These are phyloP conservation scores for Corydoras maculifer DNA, from an alignment of 2,113 vertebrate genomes.

Conservation along the genomic window DNA sequence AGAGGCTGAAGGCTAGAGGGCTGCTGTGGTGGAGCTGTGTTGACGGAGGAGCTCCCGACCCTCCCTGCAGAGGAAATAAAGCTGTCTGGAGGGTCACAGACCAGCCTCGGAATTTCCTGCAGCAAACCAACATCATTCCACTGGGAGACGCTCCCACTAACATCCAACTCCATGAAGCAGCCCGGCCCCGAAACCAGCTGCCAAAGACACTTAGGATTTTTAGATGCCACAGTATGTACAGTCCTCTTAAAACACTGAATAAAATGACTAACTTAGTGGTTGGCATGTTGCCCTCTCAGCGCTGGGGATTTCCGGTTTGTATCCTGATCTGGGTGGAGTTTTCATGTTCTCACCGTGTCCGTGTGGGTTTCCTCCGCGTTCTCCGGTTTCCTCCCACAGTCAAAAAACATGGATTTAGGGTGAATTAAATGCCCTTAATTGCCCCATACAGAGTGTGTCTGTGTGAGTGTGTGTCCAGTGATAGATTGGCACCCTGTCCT, in stretches of 20 bases:
- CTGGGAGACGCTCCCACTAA: conserved; percentile 48
- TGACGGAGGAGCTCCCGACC: conserved; percentile 21
- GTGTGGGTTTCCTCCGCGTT: too few relatives aligned
- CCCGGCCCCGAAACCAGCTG: background rate
- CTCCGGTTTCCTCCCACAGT: too few relatives aligned
- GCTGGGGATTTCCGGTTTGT: too few relatives aligned
- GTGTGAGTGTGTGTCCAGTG: too few relatives aligned
- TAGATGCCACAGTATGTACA: background rate
- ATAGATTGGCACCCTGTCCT: too few relatives aligned
- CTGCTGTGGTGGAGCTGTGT: conserved; percentile 29
- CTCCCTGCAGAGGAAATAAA: conserved; percentile 56
- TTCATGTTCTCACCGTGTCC: too few relatives aligned
- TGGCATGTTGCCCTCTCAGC: background rate
- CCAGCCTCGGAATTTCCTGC: conserved; percentile 51
- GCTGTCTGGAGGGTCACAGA: conserved; percentile 40
- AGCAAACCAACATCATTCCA: conserved; percentile 46
- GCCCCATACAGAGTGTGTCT: too few relatives aligned
- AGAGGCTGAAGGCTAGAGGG: conserved; percentile 1
- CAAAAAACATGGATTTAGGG: too few relatives aligned
- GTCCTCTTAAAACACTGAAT: too few relatives aligned
- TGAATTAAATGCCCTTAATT: too few relatives aligned
- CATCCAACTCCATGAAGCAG: background rate
- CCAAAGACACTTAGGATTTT: background rate
- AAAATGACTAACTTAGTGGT: background rate
- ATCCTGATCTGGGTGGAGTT: too few relatives aligned